phyloP scores from a whole-genome alignment of 2,888 invertebrate genomes.

The Himalopsyche japonica region DNA sequence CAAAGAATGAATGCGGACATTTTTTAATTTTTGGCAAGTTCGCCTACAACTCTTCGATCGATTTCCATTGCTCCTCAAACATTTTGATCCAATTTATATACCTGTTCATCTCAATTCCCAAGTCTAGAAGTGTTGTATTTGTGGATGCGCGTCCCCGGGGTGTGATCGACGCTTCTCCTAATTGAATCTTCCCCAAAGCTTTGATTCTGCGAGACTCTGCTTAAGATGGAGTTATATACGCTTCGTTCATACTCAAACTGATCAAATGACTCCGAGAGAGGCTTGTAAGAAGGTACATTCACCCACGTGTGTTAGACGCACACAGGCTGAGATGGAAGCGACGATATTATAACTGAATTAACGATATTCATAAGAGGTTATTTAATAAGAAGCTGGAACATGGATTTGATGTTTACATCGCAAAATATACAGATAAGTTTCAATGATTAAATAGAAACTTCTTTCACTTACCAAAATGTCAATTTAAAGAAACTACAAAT shows the following conservation, averaged over 20 bases:
- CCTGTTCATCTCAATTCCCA: not conserved
- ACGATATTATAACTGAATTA: no score
- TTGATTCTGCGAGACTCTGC: constrained; percentile 25
- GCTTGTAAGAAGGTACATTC: not conserved
- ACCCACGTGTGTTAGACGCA: no score
- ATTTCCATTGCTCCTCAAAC: not conserved
- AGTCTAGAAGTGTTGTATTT: not conserved
- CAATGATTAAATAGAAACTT: no score
- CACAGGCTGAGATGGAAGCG: no score
- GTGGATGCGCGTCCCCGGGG: constrained; percentile 12
- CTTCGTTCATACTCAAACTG: not conserved
- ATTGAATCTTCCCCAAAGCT: constrained; percentile 34
- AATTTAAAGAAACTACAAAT: no score
- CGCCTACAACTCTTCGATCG: not conserved
- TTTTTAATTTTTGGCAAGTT: no score
- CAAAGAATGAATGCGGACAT: no score
- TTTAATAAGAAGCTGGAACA: no score
- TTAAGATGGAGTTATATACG: constrained; percentile 5
- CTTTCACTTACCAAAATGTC: no score
- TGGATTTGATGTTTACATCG: no score
- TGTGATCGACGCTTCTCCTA: constrained; percentile 37
- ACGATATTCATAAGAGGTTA: no score
- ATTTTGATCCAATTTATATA: constrained; percentile 24
- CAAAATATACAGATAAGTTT: no score
- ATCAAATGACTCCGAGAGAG: not conserved